Evolutionary conservation across 2,797 vertebrate genomes (phyloP).

Genomic region (Lophotriccus pileatus): DNA sequence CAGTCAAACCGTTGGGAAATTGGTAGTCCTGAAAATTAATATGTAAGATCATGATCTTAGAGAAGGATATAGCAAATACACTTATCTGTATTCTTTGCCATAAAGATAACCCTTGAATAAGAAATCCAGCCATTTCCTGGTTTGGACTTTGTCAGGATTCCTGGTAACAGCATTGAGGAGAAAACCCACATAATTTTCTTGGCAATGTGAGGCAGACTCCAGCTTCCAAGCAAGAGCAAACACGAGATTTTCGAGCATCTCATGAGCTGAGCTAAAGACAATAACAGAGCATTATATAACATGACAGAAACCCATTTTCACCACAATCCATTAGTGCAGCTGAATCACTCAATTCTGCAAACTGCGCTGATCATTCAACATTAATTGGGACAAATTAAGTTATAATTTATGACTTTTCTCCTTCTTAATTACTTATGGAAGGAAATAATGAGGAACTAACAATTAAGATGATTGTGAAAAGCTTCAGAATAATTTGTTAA

Average conservation of each 20-base stretch:
- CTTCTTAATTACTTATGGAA: slow-evolving; percentile 41
- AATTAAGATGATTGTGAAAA: slow-evolving; percentile 10
- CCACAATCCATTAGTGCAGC: slow-evolving; percentile 18
- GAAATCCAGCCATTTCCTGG: slow-evolving; percentile 42
- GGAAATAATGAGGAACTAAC: slow-evolving; percentile 2
- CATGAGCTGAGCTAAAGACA: slow-evolving; percentile 28
- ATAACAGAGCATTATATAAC: slow-evolving; percentile 11
- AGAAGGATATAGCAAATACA: neutral
- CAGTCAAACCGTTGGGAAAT: slow-evolving; percentile 18
- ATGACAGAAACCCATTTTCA: neutral
- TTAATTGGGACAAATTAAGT: slow-evolving; percentile 49
- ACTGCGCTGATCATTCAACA: slow-evolving; percentile 21
- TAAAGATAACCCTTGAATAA: slow-evolving; percentile 31
- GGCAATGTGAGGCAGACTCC: neutral
- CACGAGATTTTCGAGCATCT: slow-evolving; percentile 2
- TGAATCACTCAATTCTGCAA: slow-evolving; percentile 47
- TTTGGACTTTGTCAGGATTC: slow-evolving; percentile 22
- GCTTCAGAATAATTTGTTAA: slow-evolving; percentile 14
- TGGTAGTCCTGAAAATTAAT: slow-evolving; percentile 19
- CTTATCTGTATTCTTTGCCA: slow-evolving; percentile 29
- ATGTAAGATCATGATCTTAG: neutral
- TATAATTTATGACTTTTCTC: slow-evolving; percentile 30
- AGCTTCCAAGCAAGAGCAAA: neutral
- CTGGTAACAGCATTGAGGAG: slow-evolving; percentile 25
- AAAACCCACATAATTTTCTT: slow-evolving; percentile 6